Percentiles rank a stretch among this genome's conserved stretches.
Conservation (phyloP, 1,140 invertebrate genomes). For the Xylocopa sonorina region DNA sequence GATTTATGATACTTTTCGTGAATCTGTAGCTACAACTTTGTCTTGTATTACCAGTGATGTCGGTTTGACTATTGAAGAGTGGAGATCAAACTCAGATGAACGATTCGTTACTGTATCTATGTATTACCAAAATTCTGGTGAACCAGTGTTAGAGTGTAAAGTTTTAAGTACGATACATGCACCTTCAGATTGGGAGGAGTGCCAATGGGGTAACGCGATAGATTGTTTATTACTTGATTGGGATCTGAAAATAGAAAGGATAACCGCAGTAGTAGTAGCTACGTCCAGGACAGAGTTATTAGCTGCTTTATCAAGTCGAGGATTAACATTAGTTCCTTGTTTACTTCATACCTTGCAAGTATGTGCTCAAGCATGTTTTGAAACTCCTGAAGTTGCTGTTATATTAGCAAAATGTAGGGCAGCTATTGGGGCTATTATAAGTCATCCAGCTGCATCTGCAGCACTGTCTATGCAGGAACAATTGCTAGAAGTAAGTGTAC, state of each 20-base stretch:
- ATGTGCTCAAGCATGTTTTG: constrained; percentile 80
- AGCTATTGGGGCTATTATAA: constrained; percentile 78
- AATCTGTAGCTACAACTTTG: constrained; percentile 74
- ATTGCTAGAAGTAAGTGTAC: constrained; percentile 74
- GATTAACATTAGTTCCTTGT: constrained; percentile 80
- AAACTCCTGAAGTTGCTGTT: constrained; percentile 74
- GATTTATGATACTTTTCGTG: constrained; percentile 80
- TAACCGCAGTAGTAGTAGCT: constrained; percentile 80
- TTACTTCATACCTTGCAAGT: constrained; percentile 81
- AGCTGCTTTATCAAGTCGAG: constrained; percentile 72
- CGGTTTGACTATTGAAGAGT: constrained; percentile 82
- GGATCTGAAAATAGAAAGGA: constrained; percentile 77
- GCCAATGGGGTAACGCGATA: constrained; percentile 77
- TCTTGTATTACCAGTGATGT: constrained; percentile 72
- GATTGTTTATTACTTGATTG: constrained; percentile 80
- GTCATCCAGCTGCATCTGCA: constrained; percentile 71
- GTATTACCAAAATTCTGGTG: constrained; percentile 79
- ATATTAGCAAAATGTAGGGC: constrained; percentile 80
- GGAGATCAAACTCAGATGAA: constrained; percentile 80
- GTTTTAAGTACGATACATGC: constrained; percentile 76
- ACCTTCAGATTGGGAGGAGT: constrained; percentile 74
- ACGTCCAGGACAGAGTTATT: constrained; percentile 75
- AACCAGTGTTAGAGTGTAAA: constrained; percentile 75
- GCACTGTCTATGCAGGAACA: constrained; percentile 80
- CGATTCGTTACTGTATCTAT: constrained; percentile 79